Base-by-base conservation (phyloP, 2,888 invertebrate species). In the Pyrgus malvae region DNA sequence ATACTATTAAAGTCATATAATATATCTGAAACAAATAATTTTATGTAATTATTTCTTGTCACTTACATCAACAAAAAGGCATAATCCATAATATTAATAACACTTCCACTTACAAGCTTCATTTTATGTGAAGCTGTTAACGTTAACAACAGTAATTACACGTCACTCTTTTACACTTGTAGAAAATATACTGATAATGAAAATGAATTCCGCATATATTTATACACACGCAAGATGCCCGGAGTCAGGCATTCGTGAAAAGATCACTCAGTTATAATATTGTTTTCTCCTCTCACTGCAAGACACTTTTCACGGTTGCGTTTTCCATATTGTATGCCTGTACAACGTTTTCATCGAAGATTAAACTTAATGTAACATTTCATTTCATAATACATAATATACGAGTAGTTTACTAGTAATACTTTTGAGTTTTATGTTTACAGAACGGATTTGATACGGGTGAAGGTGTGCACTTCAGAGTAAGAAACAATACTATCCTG, bases 171-270 rank as follows among this genome's bases (percentile, higher is more conserved):
- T 72, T 68, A 61, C 81, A 82, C 78, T 72, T 72, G 72, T 78
- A 71, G 77, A 83, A 83, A 82, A 80, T 75, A 73, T 67, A 90
- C 87, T 90, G 80, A 77, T 84, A 89, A 86, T 89, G 89, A 90
- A 89, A 90, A 76, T 83, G 86, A 89, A 90, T 89, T 84, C 88
- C 88, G 84, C 83, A 85, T 89, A 84, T 75, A 89, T 89, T 89
- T 90, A 90, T 90, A 90, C 68, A 76, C 88, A 89, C 83, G 89
- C 87, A 67, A 83, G 70, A 63, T 70, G 57, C 56, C 66, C 65
- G 78, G 82, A 78, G 72, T 74, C 84, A 88, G 77, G 86, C 86
- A 89, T 83, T 87, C 84, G 89, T 89, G 88, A 87, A 83, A 80
- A 87, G 79, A 80, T 83, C 76, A 76, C 72, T 72, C 63, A 55